Base-by-base conservation (phyloP, 2,888 invertebrate species). In the Dione vanillae region DNA sequence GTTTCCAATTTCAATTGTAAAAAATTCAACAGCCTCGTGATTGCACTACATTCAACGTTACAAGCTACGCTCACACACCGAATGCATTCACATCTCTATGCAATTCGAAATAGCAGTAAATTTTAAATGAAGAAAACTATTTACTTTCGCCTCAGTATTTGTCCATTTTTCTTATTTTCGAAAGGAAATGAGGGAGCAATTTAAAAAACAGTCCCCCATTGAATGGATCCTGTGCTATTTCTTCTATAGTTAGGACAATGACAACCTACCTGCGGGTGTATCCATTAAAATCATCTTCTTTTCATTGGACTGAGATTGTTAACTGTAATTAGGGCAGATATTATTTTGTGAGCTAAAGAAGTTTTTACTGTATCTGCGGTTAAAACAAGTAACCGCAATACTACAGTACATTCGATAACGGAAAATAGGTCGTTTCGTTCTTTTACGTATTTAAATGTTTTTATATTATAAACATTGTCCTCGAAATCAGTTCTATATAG, bases 181-280 rank as follows among this genome's bases (percentile, higher is more conserved):
- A 77, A 74, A 78, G 81, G 81, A 82, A 81, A 78, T 77, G 80
- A 78, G 75, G 67, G 75, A 75, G 75, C 73, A 68, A 70, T 78
- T 77, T 75, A 76, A 80, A 56, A 80, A 79, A 78, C 74, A 78
- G 74, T n/a, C 75, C 74, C 69, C 69, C 76, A 78, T 78, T 79
- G 79, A 80, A 80, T 78, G 77, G 78, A 76, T 74, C 76, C 73
- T 72, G 68, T 74, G 80, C 81, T 82, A 83, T 82, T 81, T 81
- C 76, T 75, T 71, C 78, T 67, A 69, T 68, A 75, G 65, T 70
- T 75, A 73, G 76, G 78, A 77, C 74, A 75, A 74, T 72, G 64
- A 70, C 61, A 40, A 16, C 19, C 71, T 77, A 78, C 78, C 79
- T 78, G 78, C 75, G 74, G 74, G 70, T 71, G 68, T 71, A 72